Base-by-base conservation (phyloP, 37 sponge, comb jelly and placozoan species). In the Mnemiopsis leidyi region DNA sequence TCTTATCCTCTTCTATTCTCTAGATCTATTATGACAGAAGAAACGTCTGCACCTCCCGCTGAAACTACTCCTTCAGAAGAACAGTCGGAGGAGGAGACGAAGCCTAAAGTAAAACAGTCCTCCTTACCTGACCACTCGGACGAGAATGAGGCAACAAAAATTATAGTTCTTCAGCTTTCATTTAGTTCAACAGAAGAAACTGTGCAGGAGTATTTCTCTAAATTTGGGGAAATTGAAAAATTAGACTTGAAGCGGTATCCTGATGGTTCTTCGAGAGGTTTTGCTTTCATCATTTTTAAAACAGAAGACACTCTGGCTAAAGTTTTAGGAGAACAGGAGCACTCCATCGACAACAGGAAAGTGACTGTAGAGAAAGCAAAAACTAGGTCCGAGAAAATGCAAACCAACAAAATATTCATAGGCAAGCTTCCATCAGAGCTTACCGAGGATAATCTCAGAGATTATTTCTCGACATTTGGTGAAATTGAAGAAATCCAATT, bases 361-460 rank as follows among this genome's bases (percentile, higher is more conserved):
- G 90, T 85, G 23, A 85, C 90, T 39, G 90, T 85, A 20, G 90
- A 85, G 24, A 85, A 85, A 40, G 90, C 90, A 5, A 85, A 61
- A 40, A 85, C 90, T 85, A 35, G 35, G 3, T 38, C 90, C 0
- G 61, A 85, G 35, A 85, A 85, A 26, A 85, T 85, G 90, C 90
- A 85, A 26, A 85, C 90, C 16, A 85, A 85, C 90, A 85, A 85
- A 39, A 85, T 85, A 39, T 85, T 85, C 90, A 85, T 85, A 39
- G 90, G 90, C 3, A 85, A 85, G 23, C 35, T 85, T 35, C 90
- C 90, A 3, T 23, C 36, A 16, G 90, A 39, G 5, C 26, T 85
- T 23, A 85, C 90, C 0, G 90, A 85, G 26, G 90, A 85, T 1
- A 39, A 85, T 23, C 40, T 85, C 25, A 35, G 90, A 13, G 25